Evolutionary conservation across 35 echinoderm and acorn worm genomes (phyloP).

Genomic region (Lytechinus pictus): DNA sequence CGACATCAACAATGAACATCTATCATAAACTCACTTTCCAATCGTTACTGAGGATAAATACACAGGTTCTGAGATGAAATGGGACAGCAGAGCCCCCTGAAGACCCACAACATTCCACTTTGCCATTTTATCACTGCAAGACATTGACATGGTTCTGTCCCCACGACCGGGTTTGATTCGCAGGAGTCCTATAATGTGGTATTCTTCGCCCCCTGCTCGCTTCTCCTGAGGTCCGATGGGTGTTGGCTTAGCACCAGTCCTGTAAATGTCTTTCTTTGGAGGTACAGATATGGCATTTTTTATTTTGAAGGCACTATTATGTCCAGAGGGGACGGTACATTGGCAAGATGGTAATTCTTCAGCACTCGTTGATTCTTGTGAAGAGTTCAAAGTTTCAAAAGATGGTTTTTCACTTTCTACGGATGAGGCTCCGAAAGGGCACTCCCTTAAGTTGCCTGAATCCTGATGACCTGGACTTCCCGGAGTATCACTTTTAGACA

Average conservation of each 20-base stretch:
- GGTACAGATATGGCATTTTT: background rate
- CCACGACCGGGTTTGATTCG: slow-evolving; percentile 88
- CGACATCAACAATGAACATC: background rate
- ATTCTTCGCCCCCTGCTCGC: slow-evolving; percentile 45
- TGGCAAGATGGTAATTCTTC: background rate
- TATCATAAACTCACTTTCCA: slow-evolving; percentile 63
- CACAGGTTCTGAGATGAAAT: slow-evolving; percentile 75
- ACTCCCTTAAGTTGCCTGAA: background rate
- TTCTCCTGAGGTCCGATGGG: slow-evolving; percentile 74
- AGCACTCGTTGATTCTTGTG: background rate
- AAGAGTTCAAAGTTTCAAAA: background rate
- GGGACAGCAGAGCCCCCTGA: slow-evolving; percentile 94
- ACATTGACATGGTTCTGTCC: slow-evolving; percentile 83
- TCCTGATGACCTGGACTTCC: background rate
- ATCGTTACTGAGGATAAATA: slow-evolving; percentile 70
- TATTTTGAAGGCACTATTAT: background rate
- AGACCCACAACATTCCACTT: slow-evolving; percentile 83
- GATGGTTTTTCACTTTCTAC: background rate
- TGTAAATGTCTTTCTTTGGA: slow-evolving; percentile 58
- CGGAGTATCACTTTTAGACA: background rate
- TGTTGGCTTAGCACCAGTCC: slow-evolving; percentile 93
- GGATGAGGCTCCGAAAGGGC: background rate
- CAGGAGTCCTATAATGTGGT: slow-evolving; percentile 78
- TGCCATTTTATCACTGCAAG: slow-evolving; percentile 96
- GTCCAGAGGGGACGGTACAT: background rate